Percentiles rank a stretch among this genome's conserved stretches.
phyloP scores from a whole-genome alignment of 2,888 invertebrate species.

The Amorpha juglandis region DNA sequence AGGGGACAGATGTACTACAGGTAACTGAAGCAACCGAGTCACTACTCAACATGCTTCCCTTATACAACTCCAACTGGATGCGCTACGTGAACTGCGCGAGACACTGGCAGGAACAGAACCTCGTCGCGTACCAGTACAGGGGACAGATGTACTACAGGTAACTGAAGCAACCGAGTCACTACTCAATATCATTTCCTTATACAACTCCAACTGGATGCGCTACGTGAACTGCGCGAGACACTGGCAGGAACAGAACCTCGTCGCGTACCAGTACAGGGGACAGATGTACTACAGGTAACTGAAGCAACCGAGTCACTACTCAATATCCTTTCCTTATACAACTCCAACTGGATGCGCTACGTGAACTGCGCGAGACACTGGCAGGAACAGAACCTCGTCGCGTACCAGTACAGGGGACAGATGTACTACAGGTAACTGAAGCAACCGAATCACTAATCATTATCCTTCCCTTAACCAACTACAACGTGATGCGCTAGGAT shows the following conservation, averaged over 20 bases:
- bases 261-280: constrained; percentile 82
- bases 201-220: constrained; percentile 50
- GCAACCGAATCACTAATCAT: too few relatives aligned
- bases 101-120: constrained; percentile 80
- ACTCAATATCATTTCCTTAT: too few relatives aligned
- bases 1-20: constrained; percentile 37
- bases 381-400: constrained; percentile 82
- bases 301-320: too few relatives aligned
- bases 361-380: constrained; percentile 80
- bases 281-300: constrained; percentile 77
- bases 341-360: constrained; percentile 51
- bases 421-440: constrained; percentile 75
- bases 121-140: constrained; percentile 82
- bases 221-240: constrained; percentile 74
- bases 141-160: constrained; percentile 81
- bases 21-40: constrained; percentile 60
- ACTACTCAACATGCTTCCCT: constrained; percentile 70
- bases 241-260: constrained; percentile 81
- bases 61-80: constrained; percentile 36
- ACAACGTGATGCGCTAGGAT: constrained; percentile 79
- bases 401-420: constrained; percentile 80
- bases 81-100: constrained; percentile 66
- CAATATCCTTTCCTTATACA: too few relatives aligned
- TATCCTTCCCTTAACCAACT: constrained; percentile 52
- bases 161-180: background rate